Evolutionary conservation across 2,113 vertebrate genomes (phyloP).

Genomic region (Chamaea fasciata): DNA sequence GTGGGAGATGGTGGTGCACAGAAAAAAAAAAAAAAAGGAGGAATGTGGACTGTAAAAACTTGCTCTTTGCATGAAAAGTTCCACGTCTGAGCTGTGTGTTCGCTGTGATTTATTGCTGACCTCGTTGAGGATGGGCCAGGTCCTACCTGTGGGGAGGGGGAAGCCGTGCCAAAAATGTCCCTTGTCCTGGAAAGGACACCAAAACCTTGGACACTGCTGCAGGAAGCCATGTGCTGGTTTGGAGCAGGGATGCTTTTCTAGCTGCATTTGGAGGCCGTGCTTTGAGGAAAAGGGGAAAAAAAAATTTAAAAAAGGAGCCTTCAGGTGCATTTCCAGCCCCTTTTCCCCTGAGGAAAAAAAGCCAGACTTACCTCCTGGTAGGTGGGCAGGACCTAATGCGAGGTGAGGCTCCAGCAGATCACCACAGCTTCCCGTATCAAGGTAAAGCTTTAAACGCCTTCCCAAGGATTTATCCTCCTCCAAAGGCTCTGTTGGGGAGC

Average conservation of each 20-base stretch:
- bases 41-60: conserved; percentile 17
- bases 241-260: not conserved
- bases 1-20: accelerated
- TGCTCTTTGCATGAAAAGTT: not conserved
- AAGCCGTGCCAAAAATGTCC: not conserved
- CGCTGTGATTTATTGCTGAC: not conserved
- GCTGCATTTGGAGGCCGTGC: not conserved
- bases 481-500: not conserved
- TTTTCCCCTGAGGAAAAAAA: not conserved
- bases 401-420: not conserved
- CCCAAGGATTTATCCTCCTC: not conserved
- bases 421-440: accelerated
- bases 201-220: accelerated
- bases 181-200: not conserved
- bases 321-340: not conserved
- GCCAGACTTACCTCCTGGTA: not conserved
- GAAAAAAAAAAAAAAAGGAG: not conserved
- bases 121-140: not conserved
- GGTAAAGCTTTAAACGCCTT: not conserved
- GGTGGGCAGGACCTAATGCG: not conserved
- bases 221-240: not conserved
- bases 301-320: not conserved
- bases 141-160: not conserved
- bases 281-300: not conserved
- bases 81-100: accelerated